Base-by-base conservation (phyloP, 2,797 vertebrate species). In the Spondyliosoma cantharus region DNA sequence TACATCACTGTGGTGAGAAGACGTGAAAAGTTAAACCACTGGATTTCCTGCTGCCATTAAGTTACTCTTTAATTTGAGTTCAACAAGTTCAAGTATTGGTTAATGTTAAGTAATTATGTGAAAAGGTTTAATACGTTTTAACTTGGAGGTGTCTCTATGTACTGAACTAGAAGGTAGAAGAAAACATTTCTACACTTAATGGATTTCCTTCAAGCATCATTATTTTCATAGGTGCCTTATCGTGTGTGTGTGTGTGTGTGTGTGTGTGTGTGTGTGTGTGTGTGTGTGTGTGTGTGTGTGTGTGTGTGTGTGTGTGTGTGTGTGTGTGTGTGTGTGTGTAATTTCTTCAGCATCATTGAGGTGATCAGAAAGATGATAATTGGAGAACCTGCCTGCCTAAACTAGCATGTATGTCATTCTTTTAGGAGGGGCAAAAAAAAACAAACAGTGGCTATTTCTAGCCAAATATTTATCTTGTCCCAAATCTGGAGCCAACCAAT, bases 141-240 rank as follows among this genome's bases (percentile, higher is more conserved):
- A 25, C 37, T 29, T 0, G 4, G 37, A 46, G 8, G 19, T 73
- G 64, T 49, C 24, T 20, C 3, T 3, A 4, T 70, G 16, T 29
- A 43, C 29, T 45, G 37, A 62, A 61, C 70, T 32, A 42, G 53
- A 43, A 17, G 29, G 37, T 25, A 58, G 52, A 65, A 46, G 65
- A 67, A 77, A 66, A 64, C 19, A 11, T 56, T 65, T 74, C 42
- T 37, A 59, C 57, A 62, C 20, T 25, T 49, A 46, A 80, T 61
- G 12, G 43, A 58, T 20, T 53, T 64, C 27, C 29, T 59, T 81
- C 14, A 57, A 74, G 74, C 37, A 49, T 61, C 59, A 58, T 76
- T 79, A 65, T 72, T 77, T 81, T 64, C 49, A 72, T 59, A 19
- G 74, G 53, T 71, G 50, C 50, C 24, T 83, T 70, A 74, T 77